A percentile compares a stretch with the other conserved stretches of the same genome.
These are phyloP conservation scores for Choreutis nemorana DNA, from an alignment of 2,888 invertebrate species.

Conservation along the genomic window DNA sequence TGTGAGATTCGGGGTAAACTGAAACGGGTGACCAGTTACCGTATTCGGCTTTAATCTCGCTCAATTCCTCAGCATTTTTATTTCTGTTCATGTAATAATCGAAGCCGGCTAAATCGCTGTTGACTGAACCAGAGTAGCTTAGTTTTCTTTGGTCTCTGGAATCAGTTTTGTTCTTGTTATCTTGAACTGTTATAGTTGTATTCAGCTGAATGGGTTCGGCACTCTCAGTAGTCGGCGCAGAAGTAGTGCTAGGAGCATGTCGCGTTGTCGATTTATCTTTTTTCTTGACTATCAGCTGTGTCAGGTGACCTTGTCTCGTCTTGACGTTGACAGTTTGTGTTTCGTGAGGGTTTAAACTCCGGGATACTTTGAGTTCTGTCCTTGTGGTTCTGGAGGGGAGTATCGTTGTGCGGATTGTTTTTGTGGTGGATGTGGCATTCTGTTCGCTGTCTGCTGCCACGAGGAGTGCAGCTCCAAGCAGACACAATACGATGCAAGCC, in stretches of 20 bases:
- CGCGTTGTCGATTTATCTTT: constrained; percentile 65
- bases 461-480: constrained; percentile 25
- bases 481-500: constrained; percentile 42
- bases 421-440: constrained; percentile 45
- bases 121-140: constrained; percentile 35
- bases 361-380: constrained; percentile 78
- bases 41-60: constrained; percentile 55
- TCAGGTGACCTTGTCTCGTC: constrained; percentile 77
- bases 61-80: constrained; percentile 44
- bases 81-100: constrained; percentile 55
- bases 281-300: constrained; percentile 79
- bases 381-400: constrained; percentile 70
- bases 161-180: constrained; percentile 47
- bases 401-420: constrained; percentile 49
- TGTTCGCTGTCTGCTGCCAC: constrained; percentile 33
- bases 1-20: constrained; percentile 53
- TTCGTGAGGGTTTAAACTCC: constrained; percentile 78
- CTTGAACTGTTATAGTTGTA: constrained; percentile 27
- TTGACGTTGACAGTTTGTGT: constrained; percentile 80
- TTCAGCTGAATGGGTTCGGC: constrained; percentile 20
- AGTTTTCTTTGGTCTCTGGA: constrained; percentile 53
- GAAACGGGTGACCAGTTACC: constrained; percentile 64
- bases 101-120: constrained; percentile 53
- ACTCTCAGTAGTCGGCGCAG: constrained; percentile 37
- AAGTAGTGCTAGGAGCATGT: constrained; percentile 24